Conservation (phyloP, 2,113 vertebrate genomes). For the Microtus richardsoni region DNA sequence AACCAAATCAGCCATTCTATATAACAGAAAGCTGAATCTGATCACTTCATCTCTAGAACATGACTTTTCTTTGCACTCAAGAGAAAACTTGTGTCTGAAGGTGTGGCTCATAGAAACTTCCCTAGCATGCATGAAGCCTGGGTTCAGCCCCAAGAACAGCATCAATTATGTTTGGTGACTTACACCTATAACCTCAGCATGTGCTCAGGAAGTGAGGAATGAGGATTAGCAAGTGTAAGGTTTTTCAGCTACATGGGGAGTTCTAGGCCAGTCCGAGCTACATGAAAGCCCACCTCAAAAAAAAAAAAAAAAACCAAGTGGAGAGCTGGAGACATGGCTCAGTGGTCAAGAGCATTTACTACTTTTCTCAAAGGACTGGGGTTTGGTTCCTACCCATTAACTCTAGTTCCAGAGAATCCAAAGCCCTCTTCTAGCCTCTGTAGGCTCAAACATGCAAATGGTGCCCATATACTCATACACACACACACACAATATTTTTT, state of each 20-base stretch:
- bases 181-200: not conserved
- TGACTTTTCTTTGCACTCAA: not conserved
- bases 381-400: not conserved
- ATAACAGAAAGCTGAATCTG: constrained; percentile 10
- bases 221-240: not conserved
- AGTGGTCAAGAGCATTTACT: not conserved
- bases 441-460: not conserved
- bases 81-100: not conserved
- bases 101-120: not conserved
- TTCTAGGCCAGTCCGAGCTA: not conserved
- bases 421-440: not conserved
- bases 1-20: not conserved
- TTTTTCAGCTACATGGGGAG: not conserved
- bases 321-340: not conserved
- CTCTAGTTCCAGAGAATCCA: not conserved
- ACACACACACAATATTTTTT: not conserved
- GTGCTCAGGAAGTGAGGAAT: not conserved
- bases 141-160: not conserved
- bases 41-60: constrained; percentile 36
- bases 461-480: not conserved
- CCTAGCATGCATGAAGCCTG: not conserved
- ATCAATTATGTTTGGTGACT: not conserved
- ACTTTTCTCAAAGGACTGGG: not conserved
- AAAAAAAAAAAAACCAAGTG: not conserved
- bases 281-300: not conserved